Base-by-base conservation (phyloP, 2,888 invertebrate species). In the Nowickia ferox region DNA sequence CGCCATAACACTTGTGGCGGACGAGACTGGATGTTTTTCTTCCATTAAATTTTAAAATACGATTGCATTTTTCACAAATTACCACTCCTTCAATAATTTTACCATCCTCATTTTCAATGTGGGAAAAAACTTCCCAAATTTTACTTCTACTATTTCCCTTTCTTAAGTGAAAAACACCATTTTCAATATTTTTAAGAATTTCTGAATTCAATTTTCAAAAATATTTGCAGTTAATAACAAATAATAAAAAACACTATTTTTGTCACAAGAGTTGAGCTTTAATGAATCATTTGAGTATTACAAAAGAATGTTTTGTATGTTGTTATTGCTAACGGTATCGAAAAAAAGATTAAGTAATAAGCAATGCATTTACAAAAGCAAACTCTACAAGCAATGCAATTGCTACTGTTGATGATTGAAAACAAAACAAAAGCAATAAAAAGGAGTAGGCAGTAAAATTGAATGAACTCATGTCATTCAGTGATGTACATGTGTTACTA, bases 241-340 rank as follows among this genome's bases (percentile, higher is more conserved):
- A 61, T n/a, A 61, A 61, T 38, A n/a, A 15, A 61, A 61, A 40
- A n/a, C 38, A 61, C 61, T 61, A 40, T 40, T 61, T 61, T 61
- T n/a, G 15, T 61, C n/a, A 15, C 15, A 61, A 51, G 19, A 48
- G 15, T 68, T 51, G 66, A 68, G 48, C 15, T 48, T 48, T 22
- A 30, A 68, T 68, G 51, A 66, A 48, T 66, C 66, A 48, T n/a
- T 66, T 66, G 66, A 66, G 30, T 66, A 66, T 48, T 66, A 48
- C 17, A 51, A 66, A 46, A 9, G 19, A 66, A 66, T 66, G 22
- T 22, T 48, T 66, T 66, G 46, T 66, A 48, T 22, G 17, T 66
- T 66, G 66, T 66, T 48, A 66, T 66, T 66, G 46, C 44, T 65
- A 65, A 65, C 19, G 46, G 42, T 19, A 65, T 65, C 44, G 11